phyloP scores from a whole-genome alignment of 2,888 invertebrate species.

The Parascotia fuliginaria region DNA sequence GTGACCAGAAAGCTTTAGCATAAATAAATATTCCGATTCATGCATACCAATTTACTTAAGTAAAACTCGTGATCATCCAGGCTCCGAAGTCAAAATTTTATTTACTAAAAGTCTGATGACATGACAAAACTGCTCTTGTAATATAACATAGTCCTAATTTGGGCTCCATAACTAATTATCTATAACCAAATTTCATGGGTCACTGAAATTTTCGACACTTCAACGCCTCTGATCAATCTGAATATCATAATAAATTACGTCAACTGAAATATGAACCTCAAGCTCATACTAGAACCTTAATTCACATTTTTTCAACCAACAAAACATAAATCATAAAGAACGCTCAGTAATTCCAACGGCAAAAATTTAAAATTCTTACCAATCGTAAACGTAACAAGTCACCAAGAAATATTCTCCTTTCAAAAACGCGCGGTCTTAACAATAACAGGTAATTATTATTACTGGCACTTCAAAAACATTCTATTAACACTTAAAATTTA shows the following conservation, averaged over 20 bases:
- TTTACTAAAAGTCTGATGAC: no score
- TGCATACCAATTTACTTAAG: constrained; percentile 24
- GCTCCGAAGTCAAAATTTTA: no score
- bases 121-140: no score
- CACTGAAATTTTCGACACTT: constrained; percentile 41
- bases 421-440: constrained; percentile 31
- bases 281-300: constrained; percentile 22
- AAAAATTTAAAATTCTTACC: constrained; percentile 35
- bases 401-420: constrained; percentile 36
- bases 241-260: constrained; percentile 12
- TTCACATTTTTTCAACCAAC: no score
- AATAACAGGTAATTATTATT: constrained; percentile 18
- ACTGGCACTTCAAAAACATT: constrained; percentile 35
- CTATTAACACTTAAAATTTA: constrained; percentile 35
- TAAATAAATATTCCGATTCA: constrained; percentile 17
- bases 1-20: constrained; percentile 18
- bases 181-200: constrained; percentile 39
- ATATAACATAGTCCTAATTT: background rate
- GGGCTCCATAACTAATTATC: constrained; percentile 23
- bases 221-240: constrained; percentile 36
- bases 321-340: constrained; percentile 6
- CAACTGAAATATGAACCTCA: constrained; percentile 10
- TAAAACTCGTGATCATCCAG: background rate
- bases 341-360: constrained; percentile 27
- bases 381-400: constrained; percentile 30